Base-by-base conservation (phyloP, 2,113 vertebrate species). In the Stigmatopora argus region DNA sequence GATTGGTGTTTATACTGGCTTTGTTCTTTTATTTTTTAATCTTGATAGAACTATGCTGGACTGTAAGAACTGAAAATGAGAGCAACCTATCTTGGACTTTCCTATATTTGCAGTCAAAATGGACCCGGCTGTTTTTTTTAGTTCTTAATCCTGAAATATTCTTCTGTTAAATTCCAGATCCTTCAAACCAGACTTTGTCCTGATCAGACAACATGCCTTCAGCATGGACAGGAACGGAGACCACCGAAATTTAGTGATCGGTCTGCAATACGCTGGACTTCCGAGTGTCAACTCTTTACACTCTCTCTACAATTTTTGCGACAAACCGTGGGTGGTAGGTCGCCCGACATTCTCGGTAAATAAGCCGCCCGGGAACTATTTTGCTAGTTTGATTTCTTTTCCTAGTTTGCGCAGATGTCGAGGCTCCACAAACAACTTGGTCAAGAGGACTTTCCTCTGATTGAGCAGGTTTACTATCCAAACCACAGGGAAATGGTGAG, bases 401-500 rank as follows among this genome's bases (percentile, higher is more conserved):
- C 66, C 64, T 74, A 96, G 94, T 96, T 96, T 84, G 93, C 93
- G 73, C 94, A 96, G 83, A 92, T 96, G 93, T 90, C 93, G 71
- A 88, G 92, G 73, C 83, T 96, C 44, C 86, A 86, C 74, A 95
- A 93, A 88, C 92, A 93, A 72, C 83, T 94, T 67, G 94, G 94
- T 38, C 90, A 92, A 34, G 92, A 93, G 58, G 93, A 95, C 66
- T 96, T 96, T 83, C 94, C 94, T 19, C 88, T 96, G 77, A 96
- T 96, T 11, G 92, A 96, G 62, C 94, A 96, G 89, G 92, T 93
- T 75, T 96, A 91, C 87, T 96, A 95, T 78, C 94, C 94, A 71
- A 96, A 96, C 83, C 92, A 96, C 87, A 94, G 91, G 79, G 94
- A 96, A 80, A 96, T 96, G 94, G 94, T 96, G 84, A 94, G 94